Evolutionary conservation across 2,113 vertebrate species (phyloP).

Genomic region (Quiscalus mexicanus): DNA sequence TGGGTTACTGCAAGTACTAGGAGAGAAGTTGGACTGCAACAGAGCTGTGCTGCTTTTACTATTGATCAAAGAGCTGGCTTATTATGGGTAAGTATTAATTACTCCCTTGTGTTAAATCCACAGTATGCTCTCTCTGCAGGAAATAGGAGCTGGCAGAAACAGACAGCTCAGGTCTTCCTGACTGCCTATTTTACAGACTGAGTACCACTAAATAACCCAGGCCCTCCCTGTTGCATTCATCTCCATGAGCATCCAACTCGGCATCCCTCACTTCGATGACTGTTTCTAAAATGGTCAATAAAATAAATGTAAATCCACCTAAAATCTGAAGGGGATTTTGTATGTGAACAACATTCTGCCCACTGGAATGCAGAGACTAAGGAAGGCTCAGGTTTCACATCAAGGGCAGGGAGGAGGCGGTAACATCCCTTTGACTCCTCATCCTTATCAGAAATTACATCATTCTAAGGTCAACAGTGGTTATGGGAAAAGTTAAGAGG

Average conservation of each 20-base stretch:
- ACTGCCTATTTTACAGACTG: background rate
- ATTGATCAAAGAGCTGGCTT: background rate
- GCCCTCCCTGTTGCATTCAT: background rate
- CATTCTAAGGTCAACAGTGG: background rate
- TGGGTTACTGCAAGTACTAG: background rate
- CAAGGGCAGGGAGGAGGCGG: background rate
- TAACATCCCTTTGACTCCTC: background rate
- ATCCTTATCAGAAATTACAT: background rate
- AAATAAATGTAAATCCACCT: background rate
- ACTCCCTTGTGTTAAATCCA: background rate
- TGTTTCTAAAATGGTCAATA: background rate
- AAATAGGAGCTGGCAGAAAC: background rate
- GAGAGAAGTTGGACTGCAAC: background rate
- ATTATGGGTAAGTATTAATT: background rate
- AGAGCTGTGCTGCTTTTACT: background rate
- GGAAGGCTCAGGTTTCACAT: background rate
- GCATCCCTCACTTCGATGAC: background rate
- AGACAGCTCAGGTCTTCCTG: background rate
- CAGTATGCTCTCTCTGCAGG: background rate
- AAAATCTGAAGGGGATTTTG: background rate
- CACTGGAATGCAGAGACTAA: background rate
- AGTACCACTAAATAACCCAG: background rate
- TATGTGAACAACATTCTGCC: background rate
- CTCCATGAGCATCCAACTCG: fast-evolving
- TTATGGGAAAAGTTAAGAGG: background rate